Conservation (phyloP, 2,888 invertebrate genomes). For the Ennomos quercinarius region DNA sequence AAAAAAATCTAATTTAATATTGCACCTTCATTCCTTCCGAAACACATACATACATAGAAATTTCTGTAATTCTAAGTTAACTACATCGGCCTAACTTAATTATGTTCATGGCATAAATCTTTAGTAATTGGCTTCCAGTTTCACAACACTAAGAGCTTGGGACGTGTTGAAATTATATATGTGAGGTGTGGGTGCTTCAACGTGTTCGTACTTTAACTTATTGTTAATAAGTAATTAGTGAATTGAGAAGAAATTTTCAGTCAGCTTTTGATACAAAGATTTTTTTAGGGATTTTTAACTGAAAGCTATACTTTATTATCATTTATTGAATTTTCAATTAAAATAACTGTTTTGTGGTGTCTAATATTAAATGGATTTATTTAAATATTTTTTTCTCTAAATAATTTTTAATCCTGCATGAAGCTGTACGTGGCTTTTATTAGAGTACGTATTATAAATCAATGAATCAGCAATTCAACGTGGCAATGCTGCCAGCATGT, state of each 20-base stretch:
- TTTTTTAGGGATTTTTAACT: too few relatives aligned
- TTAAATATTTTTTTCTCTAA: too few relatives aligned
- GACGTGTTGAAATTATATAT: conserved; percentile 85
- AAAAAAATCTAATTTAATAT: conserved; percentile 14
- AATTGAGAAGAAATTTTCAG: background rate
- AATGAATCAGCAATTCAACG: too few relatives aligned
- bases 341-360: too few relatives aligned
- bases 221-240: conserved; percentile 27
- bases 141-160: conserved; percentile 80
- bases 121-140: conserved; percentile 85
- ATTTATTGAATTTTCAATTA: too few relatives aligned
- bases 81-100: conserved; percentile 84
- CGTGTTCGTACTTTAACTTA: conserved; percentile 55
- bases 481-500: too few relatives aligned
- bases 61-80: conserved; percentile 80
- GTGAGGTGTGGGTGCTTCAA: conserved; percentile 70
- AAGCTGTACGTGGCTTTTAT: too few relatives aligned
- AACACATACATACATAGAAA: conserved; percentile 59
- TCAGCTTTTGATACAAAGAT: too few relatives aligned
- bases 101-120: conserved; percentile 85
- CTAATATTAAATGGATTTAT: too few relatives aligned
- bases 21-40: conserved; percentile 32
- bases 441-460: too few relatives aligned
- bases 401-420: too few relatives aligned
- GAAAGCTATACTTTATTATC: too few relatives aligned